Evolutionary conservation across 2,113 vertebrate genomes (phyloP).

Genomic region (Archilochus colubris): DNA sequence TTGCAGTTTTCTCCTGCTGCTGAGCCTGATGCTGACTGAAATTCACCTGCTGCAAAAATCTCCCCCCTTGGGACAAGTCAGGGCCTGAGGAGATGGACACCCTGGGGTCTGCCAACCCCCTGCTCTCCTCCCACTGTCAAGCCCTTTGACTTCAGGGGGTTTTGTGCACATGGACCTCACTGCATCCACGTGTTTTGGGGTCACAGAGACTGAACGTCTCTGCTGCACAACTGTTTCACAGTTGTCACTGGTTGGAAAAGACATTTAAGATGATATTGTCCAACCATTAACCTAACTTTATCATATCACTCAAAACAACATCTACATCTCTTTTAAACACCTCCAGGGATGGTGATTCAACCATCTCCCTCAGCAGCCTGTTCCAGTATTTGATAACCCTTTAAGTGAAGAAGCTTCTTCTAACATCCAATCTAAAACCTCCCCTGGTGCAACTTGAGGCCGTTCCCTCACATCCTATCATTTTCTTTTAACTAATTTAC

Average conservation of each 20-base stretch:
- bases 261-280: no score
- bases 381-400: no score
- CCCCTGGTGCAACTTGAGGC: no score
- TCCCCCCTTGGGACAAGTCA: not conserved
- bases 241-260: no score
- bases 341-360: no score
- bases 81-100: not conserved
- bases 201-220: not conserved
- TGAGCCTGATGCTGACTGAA: not conserved
- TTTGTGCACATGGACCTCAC: slow-evolving; percentile 40
- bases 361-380: no score
- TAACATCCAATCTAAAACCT: no score
- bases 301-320: no score
- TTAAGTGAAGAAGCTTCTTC: no score
- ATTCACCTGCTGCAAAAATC: not conserved
- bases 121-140: not conserved
- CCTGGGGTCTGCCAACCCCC: not conserved
- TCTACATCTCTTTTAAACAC: no score
- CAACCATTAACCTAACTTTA: no score
- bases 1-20: not conserved
- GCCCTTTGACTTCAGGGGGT: rapidly evolving
- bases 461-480: no score
- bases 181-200: slow-evolving; percentile 66
- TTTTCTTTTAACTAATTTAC: not conserved
- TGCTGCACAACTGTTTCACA: not conserved